Evolutionary conservation across 53 echinoderm and acorn worm genomes (phyloP), one percentile per base, ranked within the genome.

Genomic region (Glandiceps talaboti): DNA sequence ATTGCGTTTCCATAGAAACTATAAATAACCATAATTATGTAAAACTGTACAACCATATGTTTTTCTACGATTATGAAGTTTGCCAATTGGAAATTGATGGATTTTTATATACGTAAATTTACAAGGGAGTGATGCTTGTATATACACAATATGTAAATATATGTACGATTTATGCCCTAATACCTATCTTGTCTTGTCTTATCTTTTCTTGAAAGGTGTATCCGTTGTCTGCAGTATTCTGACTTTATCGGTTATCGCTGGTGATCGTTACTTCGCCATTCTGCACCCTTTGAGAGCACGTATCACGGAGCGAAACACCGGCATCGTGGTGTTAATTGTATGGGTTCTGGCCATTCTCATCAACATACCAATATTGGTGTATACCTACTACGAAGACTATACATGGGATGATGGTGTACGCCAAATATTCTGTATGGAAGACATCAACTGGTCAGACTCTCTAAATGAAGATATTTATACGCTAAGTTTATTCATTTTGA

Each of bases 211-310:
- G 81, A 26, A 83, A 95, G 96, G 86, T 45, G 83, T 92, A 0
- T 95, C 96, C 6, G 82, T 95, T 14, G 88, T 92, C 33, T 92
- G 92, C 33, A 95, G 96, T 77, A 95, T 95, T 30, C 76, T 92
- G 27, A 92, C 96, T 0, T 76, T 95, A 75, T 90, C 90, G 28
- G 92, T 92, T 0, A 92, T 95, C 12, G 96, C 96, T 0, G 90
- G 92, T 14, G 96, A 95, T 73, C 83, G 96, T 33, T 95, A 92
- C 89, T 88, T 95, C 81, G 92, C 92, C 76, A 95, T 95, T 76
- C 81, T 95, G 25, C 86, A 92, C 74, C 96, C 96, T 31, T 83
- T 95, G 75, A 90, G 90, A 81, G 92, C 96, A 33, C 87, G 96
- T 73, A 92, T 95, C 76, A 89, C 92, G 45, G 90, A 92, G 79